Evolutionary conservation across 2,113 vertebrate genomes (phyloP), one percentile per base, ranked within the genome.

Genomic region (Odobenus rosmarus): DNA sequence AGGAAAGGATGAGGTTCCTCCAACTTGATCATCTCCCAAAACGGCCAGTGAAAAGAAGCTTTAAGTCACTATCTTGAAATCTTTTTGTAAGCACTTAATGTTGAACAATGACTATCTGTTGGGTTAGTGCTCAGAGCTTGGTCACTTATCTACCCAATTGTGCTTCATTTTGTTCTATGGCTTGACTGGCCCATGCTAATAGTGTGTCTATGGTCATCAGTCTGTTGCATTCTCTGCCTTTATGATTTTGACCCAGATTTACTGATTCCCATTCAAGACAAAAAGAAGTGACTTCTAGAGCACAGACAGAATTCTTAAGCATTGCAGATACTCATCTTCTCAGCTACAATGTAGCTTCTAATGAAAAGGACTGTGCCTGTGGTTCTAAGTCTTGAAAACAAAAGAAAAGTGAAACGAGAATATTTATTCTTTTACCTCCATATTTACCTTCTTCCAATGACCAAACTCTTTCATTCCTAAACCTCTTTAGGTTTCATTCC

Each of bases 361-460:
- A 61, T 23, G 53, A 80, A 69, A 67, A 74, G 12, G 4, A 79
- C 26, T 13, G 2, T 67, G 18, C 31, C 67, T 87, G 42, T 72
- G 28, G 0, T 69, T 94, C 14, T 72, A 92, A 82, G 61, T 69
- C 74, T 89, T 64, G 31, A 90, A 51, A 71, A 93, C 26, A 89
- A 49, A 69, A 93, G 8, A 59, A 77, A 84, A 91, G 7, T 76
- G n/a, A 95, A 91, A 88, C n/a, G 77, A 88, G 12, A 95, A 31
- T 84, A 88, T 82, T 61, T 84, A 42, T 12, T 53, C 31, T 71
- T 82, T 36, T 64, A 90, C 12, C 13, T 90, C 82, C 28, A 88
- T 3, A 62, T 13, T 57, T 87, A 62, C 15, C 62, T 36, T 86
- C 4, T 53, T 39, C 31, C 51, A 76, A 74, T 42, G 33, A 86